Percentiles rank a stretch among this genome's conserved stretches.
phyloP scores from a whole-genome alignment of 35 echinoderm and acorn worm species.

The Stichopus chloronotus region DNA sequence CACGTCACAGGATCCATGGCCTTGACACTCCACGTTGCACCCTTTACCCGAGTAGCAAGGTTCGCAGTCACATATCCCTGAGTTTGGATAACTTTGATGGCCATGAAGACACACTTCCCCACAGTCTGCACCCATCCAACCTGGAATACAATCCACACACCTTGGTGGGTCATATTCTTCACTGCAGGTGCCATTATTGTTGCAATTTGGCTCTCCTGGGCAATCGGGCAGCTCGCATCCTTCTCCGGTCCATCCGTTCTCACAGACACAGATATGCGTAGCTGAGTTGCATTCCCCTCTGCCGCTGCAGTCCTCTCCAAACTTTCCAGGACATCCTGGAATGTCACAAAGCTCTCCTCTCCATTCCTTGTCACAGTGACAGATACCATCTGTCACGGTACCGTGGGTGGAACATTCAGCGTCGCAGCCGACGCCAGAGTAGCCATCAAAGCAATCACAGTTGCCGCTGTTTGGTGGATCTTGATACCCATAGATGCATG shows the following conservation, averaged over 20 bases:
- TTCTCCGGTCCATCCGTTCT: constrained; percentile 78
- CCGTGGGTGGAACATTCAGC: constrained; percentile 85
- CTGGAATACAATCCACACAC: constrained; percentile 70
- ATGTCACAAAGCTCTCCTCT: constrained; percentile 71
- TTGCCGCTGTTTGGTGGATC: constrained; percentile 82
- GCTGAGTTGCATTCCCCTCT: constrained; percentile 85
- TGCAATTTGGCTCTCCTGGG: constrained; percentile 80
- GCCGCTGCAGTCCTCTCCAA: constrained; percentile 72
- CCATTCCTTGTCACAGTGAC: constrained; percentile 76
- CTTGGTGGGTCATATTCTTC: constrained; percentile 71
- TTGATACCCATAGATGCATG: constrained; percentile 70
- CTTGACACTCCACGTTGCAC: constrained; percentile 75
- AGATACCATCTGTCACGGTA: constrained; percentile 35
- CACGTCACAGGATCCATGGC: constrained; percentile 79
- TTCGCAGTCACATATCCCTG: constrained; percentile 58
- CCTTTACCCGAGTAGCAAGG: constrained; percentile 81
- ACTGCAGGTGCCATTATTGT: constrained; percentile 80
- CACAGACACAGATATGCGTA: constrained; percentile 75
- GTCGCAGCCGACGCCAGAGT: constrained; percentile 87
- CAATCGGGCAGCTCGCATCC: constrained; percentile 91
- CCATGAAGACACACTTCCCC: constrained; percentile 69
- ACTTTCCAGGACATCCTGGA: constrained; percentile 79
- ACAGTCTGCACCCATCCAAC: constrained; percentile 84
- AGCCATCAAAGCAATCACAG: constrained; percentile 75
- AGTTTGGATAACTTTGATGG: background rate